Percentiles rank a stretch among this genome's conserved stretches.
These are phyloP conservation scores for Hydroisotoma schaefferi DNA, from an alignment of 2,888 invertebrate species.

Conservation along the genomic window DNA sequence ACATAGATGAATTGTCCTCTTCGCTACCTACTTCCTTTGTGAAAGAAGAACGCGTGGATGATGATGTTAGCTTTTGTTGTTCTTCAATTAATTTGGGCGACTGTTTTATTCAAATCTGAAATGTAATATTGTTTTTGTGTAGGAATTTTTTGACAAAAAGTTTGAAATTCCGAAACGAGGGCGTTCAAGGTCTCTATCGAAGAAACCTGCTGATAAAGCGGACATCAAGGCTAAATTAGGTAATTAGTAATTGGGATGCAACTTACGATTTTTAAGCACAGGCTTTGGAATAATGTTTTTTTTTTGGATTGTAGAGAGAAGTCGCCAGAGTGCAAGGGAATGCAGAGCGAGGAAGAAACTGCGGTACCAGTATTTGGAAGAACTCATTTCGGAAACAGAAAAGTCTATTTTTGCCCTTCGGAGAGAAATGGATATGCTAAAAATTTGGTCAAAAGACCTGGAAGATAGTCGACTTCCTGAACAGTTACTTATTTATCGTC, in stretches of 20 bases:
- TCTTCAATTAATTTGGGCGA: background rate
- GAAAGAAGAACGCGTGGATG: slow-evolving; percentile 44
- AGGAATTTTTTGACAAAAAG: slow-evolving; percentile 11
- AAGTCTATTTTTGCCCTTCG: slow-evolving; percentile 82
- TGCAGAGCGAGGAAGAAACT: slow-evolving; percentile 95
- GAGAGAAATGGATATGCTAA: slow-evolving; percentile 85
- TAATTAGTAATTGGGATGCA: slow-evolving; percentile 53
- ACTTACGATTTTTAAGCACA: too few relatives aligned
- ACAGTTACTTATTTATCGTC: slow-evolving; percentile 56
- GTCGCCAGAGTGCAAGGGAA: slow-evolving; percentile 94
- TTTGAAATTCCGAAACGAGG: slow-evolving; percentile 82
- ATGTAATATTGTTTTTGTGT: slow-evolving; percentile 1
- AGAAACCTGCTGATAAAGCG: slow-evolving; percentile 81
- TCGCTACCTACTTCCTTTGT: slow-evolving; percentile 29
- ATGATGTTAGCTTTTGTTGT: slow-evolving; percentile 33
- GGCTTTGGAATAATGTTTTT: too few relatives aligned
- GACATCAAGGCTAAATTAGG: slow-evolving; percentile 92
- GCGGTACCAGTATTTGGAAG: slow-evolving; percentile 93
- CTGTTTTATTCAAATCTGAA: too few relatives aligned
- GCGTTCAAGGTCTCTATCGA: slow-evolving; percentile 67
- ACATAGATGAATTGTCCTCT: slow-evolving; percentile 39
- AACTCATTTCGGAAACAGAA: slow-evolving; percentile 87
- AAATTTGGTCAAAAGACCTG: slow-evolving; percentile 68
- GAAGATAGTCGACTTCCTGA: slow-evolving; percentile 78
- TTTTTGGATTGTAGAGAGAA: too few relatives aligned